Base-by-base conservation (phyloP, 1,140 invertebrate genomes). In the Daktulosphaira vitifoliae region DNA sequence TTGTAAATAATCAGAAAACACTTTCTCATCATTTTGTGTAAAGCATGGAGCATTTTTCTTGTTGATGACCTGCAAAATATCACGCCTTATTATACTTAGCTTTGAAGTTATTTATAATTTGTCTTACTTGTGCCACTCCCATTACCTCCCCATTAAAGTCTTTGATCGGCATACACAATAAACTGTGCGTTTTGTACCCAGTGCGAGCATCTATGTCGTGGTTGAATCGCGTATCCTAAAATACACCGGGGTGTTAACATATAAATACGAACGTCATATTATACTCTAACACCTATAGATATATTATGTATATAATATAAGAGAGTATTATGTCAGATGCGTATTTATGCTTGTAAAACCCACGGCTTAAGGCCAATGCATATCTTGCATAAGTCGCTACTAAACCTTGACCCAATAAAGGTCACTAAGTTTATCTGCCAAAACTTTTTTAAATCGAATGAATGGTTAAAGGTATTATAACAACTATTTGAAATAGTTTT, bases 111-210 rank as follows among this genome's bases (percentile, higher is more conserved):
- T 16, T 6, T n/a, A n/a, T n/a, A n/a, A n/a, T n/a, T 74, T 37
- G 26, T 59, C 70, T 74, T 74, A 82, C 84, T 81, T 98, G 93
- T 18, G 93, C 92, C 18, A 97, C 92, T 1, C 93, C 94, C 66
- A 96, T 88, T 62, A 96, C 92, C 75, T 94, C 89, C n/a, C 92
- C 92, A 69, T 85, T 85, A 71, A 84, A 87, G 76, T 96, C 92
- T 76, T 94, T 93, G 74, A 98, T 96, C 20, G 94, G 92, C 91
- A 96, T 93, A 74, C 92, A 95, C 16, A 96, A 80, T 54, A 98
- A 82, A 37, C 89, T 91, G 73, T 86, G 83, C 25, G 94, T 98
- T 73, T 86, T 87, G 76, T 96, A 97, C 20, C 93, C 92, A 44
- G 93, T 97, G 73, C 87, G 81, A 29, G 84, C 84, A 74, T 98